phyloP scores from a whole-genome alignment of 2,797 vertebrate species.

The Gymnoscopelus microlampas region DNA sequence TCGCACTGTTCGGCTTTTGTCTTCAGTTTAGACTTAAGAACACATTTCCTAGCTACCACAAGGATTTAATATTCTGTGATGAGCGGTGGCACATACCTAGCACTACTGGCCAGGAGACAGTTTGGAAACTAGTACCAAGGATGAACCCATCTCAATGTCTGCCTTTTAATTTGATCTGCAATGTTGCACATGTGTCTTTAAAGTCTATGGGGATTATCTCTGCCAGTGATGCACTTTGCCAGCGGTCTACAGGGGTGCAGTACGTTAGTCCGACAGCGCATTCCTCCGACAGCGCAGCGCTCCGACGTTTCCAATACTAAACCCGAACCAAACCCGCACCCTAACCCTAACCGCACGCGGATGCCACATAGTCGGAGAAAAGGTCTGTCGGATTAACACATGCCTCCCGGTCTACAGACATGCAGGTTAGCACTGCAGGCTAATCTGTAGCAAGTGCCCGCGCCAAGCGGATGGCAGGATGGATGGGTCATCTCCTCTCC shows the following conservation, averaged over 20 bases:
- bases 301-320: no score
- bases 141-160: slow-evolving; percentile 80
- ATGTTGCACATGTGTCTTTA: slow-evolving; percentile 80
- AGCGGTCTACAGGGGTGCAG: slow-evolving; percentile 69
- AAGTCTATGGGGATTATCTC: slow-evolving; percentile 73
- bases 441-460: slow-evolving; percentile 76
- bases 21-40: no score
- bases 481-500: slow-evolving; percentile 72
- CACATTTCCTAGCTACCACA: slow-evolving; percentile 56
- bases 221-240: slow-evolving; percentile 72
- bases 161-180: slow-evolving; percentile 79
- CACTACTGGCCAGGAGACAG: slow-evolving; percentile 70
- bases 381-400: no score
- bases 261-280: no score
- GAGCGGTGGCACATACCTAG: neutral
- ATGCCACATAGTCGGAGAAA: no score
- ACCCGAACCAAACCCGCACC: no score
- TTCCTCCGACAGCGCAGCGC: no score
- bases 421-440: slow-evolving; percentile 78
- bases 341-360: no score
- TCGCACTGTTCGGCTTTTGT: no score
- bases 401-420: slow-evolving; percentile 65
- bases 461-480: slow-evolving; percentile 75
- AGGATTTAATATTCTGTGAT: slow-evolving; percentile 54
- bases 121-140: slow-evolving; percentile 72